These are phyloP conservation scores for Numenius phaeopus DNA, from an alignment of 2,797 vertebrate genomes.

Conservation along the genomic window DNA sequence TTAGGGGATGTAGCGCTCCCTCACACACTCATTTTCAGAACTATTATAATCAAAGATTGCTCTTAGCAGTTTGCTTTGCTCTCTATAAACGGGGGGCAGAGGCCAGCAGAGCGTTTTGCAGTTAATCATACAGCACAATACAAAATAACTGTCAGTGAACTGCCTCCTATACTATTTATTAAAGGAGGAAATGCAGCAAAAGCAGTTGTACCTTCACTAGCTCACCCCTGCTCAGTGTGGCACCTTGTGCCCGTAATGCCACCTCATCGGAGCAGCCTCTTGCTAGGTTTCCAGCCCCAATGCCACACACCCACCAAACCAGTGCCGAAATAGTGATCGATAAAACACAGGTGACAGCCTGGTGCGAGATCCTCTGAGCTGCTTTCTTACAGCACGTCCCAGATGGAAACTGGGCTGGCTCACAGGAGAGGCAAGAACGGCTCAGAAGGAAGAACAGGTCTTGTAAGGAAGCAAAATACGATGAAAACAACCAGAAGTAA, in stretches of 20 bases:
- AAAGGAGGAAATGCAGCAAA: not conserved
- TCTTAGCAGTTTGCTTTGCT: constrained; percentile 28
- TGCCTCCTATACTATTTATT: not conserved
- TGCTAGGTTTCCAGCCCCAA: not conserved
- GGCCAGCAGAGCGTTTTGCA: constrained; percentile 17
- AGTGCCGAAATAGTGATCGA: accelerated
- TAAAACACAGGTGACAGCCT: not conserved
- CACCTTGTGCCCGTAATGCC: not conserved
- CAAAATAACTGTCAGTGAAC: not conserved
- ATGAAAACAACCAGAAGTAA: not conserved
- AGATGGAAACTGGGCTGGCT: not conserved
- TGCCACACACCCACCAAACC: not conserved
- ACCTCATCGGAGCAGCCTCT: not conserved
- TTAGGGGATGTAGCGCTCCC: not conserved
- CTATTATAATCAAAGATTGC: not conserved
- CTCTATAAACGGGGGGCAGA: not conserved
- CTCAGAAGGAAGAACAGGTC: not conserved
- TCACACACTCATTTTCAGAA: constrained; percentile 3
- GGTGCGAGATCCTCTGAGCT: accelerated
- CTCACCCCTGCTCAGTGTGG: not conserved
- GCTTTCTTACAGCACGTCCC: not conserved
- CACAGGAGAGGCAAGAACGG: not conserved
- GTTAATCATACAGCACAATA: not conserved
- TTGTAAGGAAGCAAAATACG: not conserved
- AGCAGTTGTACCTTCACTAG: not conserved